Percentiles rank a stretch among this genome's conserved stretches.
phyloP scores from a whole-genome alignment of 2,888 invertebrate species.

The Lamellibrachia columna region DNA sequence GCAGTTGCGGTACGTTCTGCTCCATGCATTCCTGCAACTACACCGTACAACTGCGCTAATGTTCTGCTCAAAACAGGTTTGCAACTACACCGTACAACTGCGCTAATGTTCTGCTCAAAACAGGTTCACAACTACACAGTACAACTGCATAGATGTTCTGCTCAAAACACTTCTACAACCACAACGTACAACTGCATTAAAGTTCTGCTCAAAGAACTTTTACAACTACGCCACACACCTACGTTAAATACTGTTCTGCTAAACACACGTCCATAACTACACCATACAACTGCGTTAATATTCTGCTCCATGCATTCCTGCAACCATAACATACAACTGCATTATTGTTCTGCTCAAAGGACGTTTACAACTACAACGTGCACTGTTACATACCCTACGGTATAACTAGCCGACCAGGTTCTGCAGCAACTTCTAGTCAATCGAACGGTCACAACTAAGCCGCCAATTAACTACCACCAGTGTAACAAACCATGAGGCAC shows the following conservation, averaged over 20 bases:
- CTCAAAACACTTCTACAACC: neutral
- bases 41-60: neutral
- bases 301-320: neutral
- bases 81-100: neutral
- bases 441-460: too few relatives aligned
- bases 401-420: too few relatives aligned
- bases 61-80: neutral
- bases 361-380: too few relatives aligned
- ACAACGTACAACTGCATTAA: neutral
- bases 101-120: neutral
- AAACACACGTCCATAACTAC: neutral
- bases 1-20: neutral
- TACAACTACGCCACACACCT: too few relatives aligned
- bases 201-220: too few relatives aligned
- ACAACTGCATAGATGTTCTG: neutral
- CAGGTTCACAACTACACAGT: neutral
- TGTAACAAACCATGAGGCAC: too few relatives aligned
- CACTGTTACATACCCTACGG: too few relatives aligned
- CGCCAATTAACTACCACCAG: too few relatives aligned
- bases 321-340: neutral
- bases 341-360: neutral
- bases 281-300: neutral
- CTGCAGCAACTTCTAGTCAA: too few relatives aligned
- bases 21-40: constrained; percentile 5
- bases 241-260: too few relatives aligned